phyloP scores from a whole-genome alignment of 2,888 invertebrate genomes.

The Drosophila hamatofila region DNA sequence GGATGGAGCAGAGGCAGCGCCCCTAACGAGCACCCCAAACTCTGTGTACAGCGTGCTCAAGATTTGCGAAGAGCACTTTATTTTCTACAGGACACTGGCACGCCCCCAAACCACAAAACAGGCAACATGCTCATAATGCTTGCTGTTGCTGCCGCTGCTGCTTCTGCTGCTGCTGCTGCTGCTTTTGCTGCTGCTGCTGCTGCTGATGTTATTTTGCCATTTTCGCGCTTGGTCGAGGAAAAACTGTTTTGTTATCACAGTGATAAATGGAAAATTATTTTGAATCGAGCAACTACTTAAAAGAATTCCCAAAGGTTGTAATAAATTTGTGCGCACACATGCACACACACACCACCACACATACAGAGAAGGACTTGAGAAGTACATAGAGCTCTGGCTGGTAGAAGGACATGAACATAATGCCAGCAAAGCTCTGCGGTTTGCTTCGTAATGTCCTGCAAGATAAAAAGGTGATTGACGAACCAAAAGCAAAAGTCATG shows the following conservation, averaged over 20 bases:
- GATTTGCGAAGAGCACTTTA: constrained; percentile 76
- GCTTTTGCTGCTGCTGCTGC: constrained; percentile 13
- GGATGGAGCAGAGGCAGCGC: background rate
- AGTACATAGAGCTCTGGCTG: constrained; percentile 18
- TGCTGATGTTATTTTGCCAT: constrained; percentile 74
- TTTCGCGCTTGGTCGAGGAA: constrained; percentile 65
- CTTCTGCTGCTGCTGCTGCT: constrained; percentile 29
- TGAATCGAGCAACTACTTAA: constrained; percentile 82
- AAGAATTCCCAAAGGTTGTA: constrained; percentile 83
- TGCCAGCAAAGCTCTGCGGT: constrained; percentile 54
- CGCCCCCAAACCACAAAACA: constrained; percentile 51
- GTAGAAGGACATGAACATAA: constrained; percentile 59
- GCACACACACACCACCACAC: constrained; percentile 14
- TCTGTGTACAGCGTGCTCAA: constrained; percentile 53
- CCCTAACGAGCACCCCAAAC: constrained; percentile 64
- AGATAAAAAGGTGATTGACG: constrained; percentile 80
- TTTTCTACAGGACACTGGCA: constrained; percentile 62
- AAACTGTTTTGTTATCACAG: constrained; percentile 80
- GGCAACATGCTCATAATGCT: constrained; percentile 63
- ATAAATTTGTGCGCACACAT: constrained; percentile 79
- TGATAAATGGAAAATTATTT: constrained; percentile 83
- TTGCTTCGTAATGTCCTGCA: constrained; percentile 72
- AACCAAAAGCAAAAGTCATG: constrained; percentile 78
- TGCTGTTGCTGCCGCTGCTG: constrained; percentile 17
- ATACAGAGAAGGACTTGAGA: background rate